Evolutionary conservation across 2,888 invertebrate species (phyloP), one percentile per base, ranked within the genome.

Genomic region (Watsonalla binaria): DNA sequence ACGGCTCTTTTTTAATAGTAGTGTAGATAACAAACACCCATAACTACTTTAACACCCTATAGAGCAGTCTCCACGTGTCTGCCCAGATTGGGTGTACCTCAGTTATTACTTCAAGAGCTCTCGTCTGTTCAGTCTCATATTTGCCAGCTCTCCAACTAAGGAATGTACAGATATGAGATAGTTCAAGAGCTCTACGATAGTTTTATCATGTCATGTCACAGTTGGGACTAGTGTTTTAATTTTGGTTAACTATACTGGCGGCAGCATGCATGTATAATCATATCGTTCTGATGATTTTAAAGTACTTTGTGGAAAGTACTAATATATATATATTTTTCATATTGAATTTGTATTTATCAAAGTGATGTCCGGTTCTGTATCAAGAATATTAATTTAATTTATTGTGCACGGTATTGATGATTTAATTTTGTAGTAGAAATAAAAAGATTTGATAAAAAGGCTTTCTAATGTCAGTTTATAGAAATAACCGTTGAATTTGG

Each of bases 21-120:
- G n/a, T n/a, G n/a, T n/a, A n/a, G n/a, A n/a, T n/a, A n/a, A n/a
- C n/a, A n/a, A n/a, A 24, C 24, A 24, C 24, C 24, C 24, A 1
- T 37, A 7, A 37, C 8, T 7, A 7, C 8, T 37, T 37, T 37
- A 37, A 2, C 6, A 37, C 37, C 42, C 8, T 8, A 42, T 8
- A 11, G 5, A 11, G 11, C 42, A 2, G 0, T 5, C 42, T 11
- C 42, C 11, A 42, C 5, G 11, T 37, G 9, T 49, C 62, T 35
- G 6, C 8, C 0, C 47, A 45, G 11, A 11, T 6, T 66, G 58
- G 68, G 39, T 46, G 62, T 64, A 65, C 67, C 61, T 66, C 60
- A 56, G 76, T 75, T 78, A 77, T 79, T 76, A 78, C 70, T 74
- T 73, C 63, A 65, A 78, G 79, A 65, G 67, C 58, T 64, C 72